Base-by-base conservation (phyloP, 1,140 invertebrate genomes). In the Pomacea maculata region DNA sequence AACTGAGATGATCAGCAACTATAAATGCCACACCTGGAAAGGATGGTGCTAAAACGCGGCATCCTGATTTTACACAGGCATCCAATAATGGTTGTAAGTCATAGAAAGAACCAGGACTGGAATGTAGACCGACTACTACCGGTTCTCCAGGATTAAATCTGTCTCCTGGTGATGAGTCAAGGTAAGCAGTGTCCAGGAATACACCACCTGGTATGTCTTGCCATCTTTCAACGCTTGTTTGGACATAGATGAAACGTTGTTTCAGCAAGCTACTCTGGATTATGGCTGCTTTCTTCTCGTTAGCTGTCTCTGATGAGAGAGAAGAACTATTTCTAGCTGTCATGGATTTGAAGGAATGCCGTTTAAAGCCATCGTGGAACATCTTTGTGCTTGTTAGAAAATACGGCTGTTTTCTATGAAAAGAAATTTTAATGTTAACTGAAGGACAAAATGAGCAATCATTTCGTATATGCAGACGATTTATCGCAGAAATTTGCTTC, bases 131-230 rank as follows among this genome's bases (percentile, higher is more conserved):
- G 19, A 85, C 61, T 17, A 85, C 80, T 63, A 82, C 68, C 19
- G 84, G 84, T 6, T 78, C 54, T 45, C 61, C 45, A 52, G 81
- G 74, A 67, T 82, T 82, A 73, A 67, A 81, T 14, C 70, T 70
- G 15, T 80, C 80, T 15, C 61, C 83, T 21, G 84, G 83, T 68
- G 65, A n/a, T 9, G 84, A 85, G 71, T 85, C 84, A 45, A 74
- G 81, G 71, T 85, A 85, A 14, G 83, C 83, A 68, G 79, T 80
- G 75, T 85, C 84, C 54, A 85, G 77, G 9, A 84, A 52, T 15
- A 85, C 71, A 52, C 84, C 84, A 29, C 82, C 72, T 34, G 80
- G 80, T 19, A 85, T 21, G 79, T 85, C 84, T 64, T 78, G 80
- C 81, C 81, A 82, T 17, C 64, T 61, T 77, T 63, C 29, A 17